Evolutionary conservation across 2,888 invertebrate species (phyloP), one percentile per base, ranked within the genome.

Genomic region (Cephus pulcher): DNA sequence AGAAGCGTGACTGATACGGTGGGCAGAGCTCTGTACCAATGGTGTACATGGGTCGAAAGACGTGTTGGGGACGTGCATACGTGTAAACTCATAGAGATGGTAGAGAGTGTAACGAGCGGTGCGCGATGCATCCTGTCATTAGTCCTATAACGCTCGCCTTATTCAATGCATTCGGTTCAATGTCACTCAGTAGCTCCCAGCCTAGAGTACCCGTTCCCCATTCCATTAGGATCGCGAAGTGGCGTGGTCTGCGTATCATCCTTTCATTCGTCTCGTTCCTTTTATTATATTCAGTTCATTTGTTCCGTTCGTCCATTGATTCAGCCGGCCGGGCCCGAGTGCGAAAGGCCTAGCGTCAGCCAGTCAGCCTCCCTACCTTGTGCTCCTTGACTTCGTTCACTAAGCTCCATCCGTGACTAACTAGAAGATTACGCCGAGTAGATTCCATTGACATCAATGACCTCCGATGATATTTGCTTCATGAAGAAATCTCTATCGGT

Each of bases 141-240:
- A 89, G 83, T 83, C 83, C 84, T 84, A 87, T 87, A 86, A 89
- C 82, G 86, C 85, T 84, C 83, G 85, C 83, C 84, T 87, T 86
- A 86, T 88, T 88, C 83, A 87, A 85, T 88, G 85, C 87, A 90
- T 89, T 89, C 88, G 89, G 90, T 90, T 90, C 90, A 90, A 90
- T 90, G 90, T 90, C 90, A 90, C 81, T 85, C 86, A 81, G 34
- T 30, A 84, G 69, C 73, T 56, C 37, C 76, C 71, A 71, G 69
- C 77, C 34, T 68, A 76, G 70, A 71, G 77, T 76, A 32, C 71
- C 15, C 15, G 3, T 75, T 74, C 35, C 74, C 15, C 15, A 0
- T 75, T 74, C 35, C 74, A 74, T 74, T 74, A 34, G 33, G 71
- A 56, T 56, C 40, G 40, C 40, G 40, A 56, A 56, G 40, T 56